Evolutionary conservation across 2,888 invertebrate genomes (phyloP).

Genomic region (Ashinkailepas kermadecensis): DNA sequence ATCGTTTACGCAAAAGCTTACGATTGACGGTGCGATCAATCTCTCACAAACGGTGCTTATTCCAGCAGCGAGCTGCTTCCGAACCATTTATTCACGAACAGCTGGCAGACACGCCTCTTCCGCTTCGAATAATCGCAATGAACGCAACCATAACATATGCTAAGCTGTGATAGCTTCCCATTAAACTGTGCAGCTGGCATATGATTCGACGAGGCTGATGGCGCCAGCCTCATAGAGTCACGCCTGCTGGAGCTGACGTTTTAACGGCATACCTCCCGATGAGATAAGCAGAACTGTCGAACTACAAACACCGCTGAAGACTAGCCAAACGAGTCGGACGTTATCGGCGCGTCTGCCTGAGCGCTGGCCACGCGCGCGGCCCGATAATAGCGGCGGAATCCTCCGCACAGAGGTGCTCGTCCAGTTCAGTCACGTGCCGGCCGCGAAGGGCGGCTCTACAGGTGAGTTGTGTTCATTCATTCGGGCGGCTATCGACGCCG

Average conservation of each 20-base stretch:
- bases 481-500: neutral
- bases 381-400: neutral
- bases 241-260: neutral
- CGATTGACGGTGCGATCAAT: too few relatives aligned
- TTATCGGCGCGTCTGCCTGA: neutral
- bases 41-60: too few relatives aligned
- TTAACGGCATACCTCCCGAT: neutral
- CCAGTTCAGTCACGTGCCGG: constrained; percentile 12
- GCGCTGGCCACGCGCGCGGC: neutral
- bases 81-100: too few relatives aligned
- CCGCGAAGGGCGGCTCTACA: neutral
- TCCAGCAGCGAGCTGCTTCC: too few relatives aligned
- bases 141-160: too few relatives aligned
- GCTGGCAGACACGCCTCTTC: too few relatives aligned
- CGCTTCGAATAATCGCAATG: too few relatives aligned
- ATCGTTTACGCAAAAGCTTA: too few relatives aligned
- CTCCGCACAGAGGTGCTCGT: neutral
- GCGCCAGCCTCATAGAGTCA: neutral
- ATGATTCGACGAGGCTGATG: too few relatives aligned
- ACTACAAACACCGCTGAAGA: neutral
- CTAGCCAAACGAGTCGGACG: neutral
- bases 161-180: too few relatives aligned
- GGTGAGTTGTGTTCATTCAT: constrained; percentile 4
- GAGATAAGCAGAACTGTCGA: neutral
- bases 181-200: too few relatives aligned